phyloP scores from a whole-genome alignment of 2,888 invertebrate genomes.

The Gastrophysa polygoni region DNA sequence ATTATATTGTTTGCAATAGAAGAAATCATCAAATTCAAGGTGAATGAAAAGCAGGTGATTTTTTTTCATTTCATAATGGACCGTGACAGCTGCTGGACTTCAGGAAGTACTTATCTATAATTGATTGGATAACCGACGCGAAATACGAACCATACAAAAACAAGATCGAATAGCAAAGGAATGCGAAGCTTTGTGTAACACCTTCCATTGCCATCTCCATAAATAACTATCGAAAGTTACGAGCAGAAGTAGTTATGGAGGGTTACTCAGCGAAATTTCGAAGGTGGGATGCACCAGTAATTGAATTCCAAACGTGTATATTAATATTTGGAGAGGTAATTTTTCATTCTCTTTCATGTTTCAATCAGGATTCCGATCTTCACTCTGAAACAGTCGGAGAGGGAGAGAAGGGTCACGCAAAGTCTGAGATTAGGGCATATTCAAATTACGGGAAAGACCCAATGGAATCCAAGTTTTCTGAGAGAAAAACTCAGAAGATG shows the following conservation, averaged over 20 bases:
- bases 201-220: slow-evolving; percentile 29
- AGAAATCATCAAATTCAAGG: too few species aligned
- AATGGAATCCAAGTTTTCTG: too few species aligned
- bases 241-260: slow-evolving; percentile 28
- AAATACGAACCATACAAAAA: slow-evolving; percentile 24
- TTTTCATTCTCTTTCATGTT: slow-evolving; percentile 20
- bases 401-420: background rate
- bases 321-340: slow-evolving; percentile 29
- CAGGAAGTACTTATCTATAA: background rate
- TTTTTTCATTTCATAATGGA: background rate
- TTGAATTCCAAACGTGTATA: slow-evolving; percentile 30
- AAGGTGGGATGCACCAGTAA: slow-evolving; percentile 20
- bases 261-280: slow-evolving; percentile 29
- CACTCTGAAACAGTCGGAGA: background rate
- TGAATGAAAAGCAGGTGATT: slow-evolving; percentile 4
- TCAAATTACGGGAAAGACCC: background rate
- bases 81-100: slow-evolving; percentile 11
- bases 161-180: slow-evolving; percentile 14
- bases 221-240: slow-evolving; percentile 32
- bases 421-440: background rate
- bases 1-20: too few species aligned
- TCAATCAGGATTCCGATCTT: slow-evolving; percentile 13
- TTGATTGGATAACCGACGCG: slow-evolving; percentile 21
- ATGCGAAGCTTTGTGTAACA: slow-evolving; percentile 21
- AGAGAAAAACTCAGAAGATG: too few species aligned